Evolutionary conservation across 2,888 invertebrate species (phyloP), one percentile per base, ranked within the genome.

Genomic region (Netelia virgata): DNA sequence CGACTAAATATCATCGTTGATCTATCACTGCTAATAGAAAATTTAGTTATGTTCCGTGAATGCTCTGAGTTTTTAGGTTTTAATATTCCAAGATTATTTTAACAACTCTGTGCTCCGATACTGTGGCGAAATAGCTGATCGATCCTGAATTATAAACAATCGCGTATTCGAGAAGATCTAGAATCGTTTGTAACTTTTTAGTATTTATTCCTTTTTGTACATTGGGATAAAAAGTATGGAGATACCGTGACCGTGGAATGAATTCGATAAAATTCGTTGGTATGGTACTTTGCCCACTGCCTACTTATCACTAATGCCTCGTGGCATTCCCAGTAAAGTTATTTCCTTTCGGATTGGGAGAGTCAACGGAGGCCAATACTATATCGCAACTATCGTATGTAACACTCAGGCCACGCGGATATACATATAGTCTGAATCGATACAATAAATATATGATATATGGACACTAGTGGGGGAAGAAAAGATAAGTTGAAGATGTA

Each of bases 241-340:
- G 16, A 36, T 20, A 20, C 41, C 23, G 36, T 43, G 41, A 74
- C 36, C 47, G 59, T 11, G 47, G 23, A 20, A 20, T 18, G 14
- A 57, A 81, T 1, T 55, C 55, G 73, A 74, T 81, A 69, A 69
- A 28, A 57, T 80, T 77, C 68, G 43, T 61, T 55, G 59, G 50
- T 79, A 20, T 47, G 59, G 28, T 20, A 11, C 64, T 18, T 41
- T 36, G 61, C 23, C 20, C 36, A 66, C 41, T 61, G 78, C 43
- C 70, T 68, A 72, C 84, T 85, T 85, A 85, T 82, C 84, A 74
- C 75, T 79, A 64, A 43, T 23, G 47, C 68, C 68, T 75, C 72
- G 72, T 66, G 59, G 53, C 84, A 59, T 57, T 72, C 59, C 59
- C 41, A 50, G 66, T 20, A 50, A 41, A 47, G 64, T 23, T 79